These are phyloP conservation scores for Melopsittacus undulatus DNA, from an alignment of 2,797 vertebrate species.

Conservation along the genomic window DNA sequence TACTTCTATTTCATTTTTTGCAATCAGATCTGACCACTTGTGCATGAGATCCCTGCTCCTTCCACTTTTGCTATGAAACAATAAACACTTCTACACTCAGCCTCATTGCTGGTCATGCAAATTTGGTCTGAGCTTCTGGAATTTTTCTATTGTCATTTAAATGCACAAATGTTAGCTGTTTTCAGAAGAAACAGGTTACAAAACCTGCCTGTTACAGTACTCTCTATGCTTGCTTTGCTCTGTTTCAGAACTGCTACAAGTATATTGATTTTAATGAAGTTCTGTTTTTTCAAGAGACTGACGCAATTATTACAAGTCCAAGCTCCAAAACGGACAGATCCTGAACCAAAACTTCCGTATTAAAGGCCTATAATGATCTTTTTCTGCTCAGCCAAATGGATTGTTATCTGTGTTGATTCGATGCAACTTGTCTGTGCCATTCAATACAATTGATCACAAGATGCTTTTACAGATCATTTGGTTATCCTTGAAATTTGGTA, in stretches of 20 bases:
- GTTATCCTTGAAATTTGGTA: constrained; percentile 29
- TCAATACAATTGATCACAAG: constrained; percentile 51
- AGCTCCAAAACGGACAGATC: neutral
- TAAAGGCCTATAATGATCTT: constrained; percentile 35
- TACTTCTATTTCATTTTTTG: neutral
- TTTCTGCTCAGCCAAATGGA: constrained; percentile 6
- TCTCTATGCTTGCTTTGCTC: neutral
- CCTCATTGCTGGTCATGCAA: neutral
- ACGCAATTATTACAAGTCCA: neutral
- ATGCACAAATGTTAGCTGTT: neutral
- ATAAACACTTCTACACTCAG: neutral
- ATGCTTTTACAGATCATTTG: constrained; percentile 33
- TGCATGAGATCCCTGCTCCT: neutral
- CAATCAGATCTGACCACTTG: neutral
- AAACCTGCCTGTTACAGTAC: neutral
- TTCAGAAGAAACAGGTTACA: neutral
- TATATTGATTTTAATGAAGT: neutral
- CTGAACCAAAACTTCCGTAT: neutral
- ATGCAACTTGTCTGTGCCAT: neutral
- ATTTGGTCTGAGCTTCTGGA: neutral
- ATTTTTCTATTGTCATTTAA: neutral
- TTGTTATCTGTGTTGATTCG: constrained; percentile 27
- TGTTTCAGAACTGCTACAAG: neutral
- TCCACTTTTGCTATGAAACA: neutral
- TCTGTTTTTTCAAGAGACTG: constrained; percentile 9